phyloP scores from a whole-genome alignment of 2,888 invertebrate species.

The Eurois occulta region DNA sequence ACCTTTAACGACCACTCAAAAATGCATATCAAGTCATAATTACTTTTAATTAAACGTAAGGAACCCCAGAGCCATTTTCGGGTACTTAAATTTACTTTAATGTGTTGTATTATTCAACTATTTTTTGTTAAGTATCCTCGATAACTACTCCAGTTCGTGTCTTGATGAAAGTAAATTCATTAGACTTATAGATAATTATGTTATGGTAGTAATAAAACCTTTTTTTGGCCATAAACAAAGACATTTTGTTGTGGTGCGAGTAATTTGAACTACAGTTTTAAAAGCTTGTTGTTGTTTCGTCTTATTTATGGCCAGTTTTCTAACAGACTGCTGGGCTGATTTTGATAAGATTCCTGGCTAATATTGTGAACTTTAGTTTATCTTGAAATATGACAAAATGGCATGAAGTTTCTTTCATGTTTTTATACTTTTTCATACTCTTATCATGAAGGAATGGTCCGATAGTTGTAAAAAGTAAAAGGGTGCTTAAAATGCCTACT shows the following conservation, averaged over 20 bases:
- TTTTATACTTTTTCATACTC: neutral
- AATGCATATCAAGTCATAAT: constrained; percentile 55
- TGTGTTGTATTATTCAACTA: constrained; percentile 54
- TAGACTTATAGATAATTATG: constrained; percentile 52
- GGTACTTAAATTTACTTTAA: constrained; percentile 45
- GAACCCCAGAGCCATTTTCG: constrained; percentile 54
- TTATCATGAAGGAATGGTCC: neutral
- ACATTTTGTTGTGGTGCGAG: constrained; percentile 43
- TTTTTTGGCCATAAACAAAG: constrained; percentile 53
- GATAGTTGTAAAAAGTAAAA: neutral
- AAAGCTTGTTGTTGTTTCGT: constrained; percentile 36
- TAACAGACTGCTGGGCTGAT: constrained; percentile 27
- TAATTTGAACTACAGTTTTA: constrained; percentile 27
- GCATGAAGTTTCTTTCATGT: neutral
- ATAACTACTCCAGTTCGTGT: constrained; percentile 46
- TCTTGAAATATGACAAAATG: constrained; percentile 28
- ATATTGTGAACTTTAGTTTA: constrained; percentile 5
- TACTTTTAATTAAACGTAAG: constrained; percentile 56
- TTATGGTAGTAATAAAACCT: constrained; percentile 42
- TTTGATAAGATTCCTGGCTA: constrained; percentile 37
- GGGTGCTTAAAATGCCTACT: constrained; percentile 7
- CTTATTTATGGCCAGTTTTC: constrained; percentile 43
- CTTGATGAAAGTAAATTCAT: constrained; percentile 61
- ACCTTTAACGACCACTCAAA: constrained; percentile 48
- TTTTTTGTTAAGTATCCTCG: constrained; percentile 55